phyloP scores from a whole-genome alignment of 2,113 vertebrate species.

The Paramormyrops kingsleyae region DNA sequence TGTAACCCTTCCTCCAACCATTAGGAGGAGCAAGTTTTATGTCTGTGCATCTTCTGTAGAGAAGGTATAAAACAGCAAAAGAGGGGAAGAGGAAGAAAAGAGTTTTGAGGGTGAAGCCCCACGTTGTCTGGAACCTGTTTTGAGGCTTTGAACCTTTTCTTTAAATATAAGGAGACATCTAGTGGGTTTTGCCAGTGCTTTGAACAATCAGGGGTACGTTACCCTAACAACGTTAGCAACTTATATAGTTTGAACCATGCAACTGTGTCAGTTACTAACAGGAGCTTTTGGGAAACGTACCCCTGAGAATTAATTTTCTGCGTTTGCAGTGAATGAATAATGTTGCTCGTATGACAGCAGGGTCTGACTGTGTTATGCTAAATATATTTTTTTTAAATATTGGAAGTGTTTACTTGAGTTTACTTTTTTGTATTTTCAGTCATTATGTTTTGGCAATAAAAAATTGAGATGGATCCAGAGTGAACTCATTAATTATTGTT shows the following conservation, averaged over 20 bases:
- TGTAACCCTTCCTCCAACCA: neutral
- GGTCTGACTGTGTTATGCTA: neutral
- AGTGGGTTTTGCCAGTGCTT: neutral
- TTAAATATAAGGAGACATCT: neutral
- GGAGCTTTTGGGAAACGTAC: neutral
- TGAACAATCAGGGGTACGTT: neutral
- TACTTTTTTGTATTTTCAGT: neutral
- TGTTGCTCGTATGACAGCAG: neutral
- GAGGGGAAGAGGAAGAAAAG: neutral
- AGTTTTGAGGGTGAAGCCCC: neutral
- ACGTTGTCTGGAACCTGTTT: neutral
- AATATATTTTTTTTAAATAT: neutral
- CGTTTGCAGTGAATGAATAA: neutral
- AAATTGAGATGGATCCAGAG: neutral
- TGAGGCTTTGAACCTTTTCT: neutral
- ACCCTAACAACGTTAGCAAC: neutral
- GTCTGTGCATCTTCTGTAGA: neutral
- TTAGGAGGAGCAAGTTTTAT: neutral
- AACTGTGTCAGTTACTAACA: neutral
- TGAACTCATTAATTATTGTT: neutral
- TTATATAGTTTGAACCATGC: neutral
- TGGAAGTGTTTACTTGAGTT: neutral
- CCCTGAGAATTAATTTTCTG: neutral
- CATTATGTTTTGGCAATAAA: neutral
- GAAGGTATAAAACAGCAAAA: neutral